Evolutionary conservation across 1,140 invertebrate species (phyloP).

Genomic region (Ips nitidus): DNA sequence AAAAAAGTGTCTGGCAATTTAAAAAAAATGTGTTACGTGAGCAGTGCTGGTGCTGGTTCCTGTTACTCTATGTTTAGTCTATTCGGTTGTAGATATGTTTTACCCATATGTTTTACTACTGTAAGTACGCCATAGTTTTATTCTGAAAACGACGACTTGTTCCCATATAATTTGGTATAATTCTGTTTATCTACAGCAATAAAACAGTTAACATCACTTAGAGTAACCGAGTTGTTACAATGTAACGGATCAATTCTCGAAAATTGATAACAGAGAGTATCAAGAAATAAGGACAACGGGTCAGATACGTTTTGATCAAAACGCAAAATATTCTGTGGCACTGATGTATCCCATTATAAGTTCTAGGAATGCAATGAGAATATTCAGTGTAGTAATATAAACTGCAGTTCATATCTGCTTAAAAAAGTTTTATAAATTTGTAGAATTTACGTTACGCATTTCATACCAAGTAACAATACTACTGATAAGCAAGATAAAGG

Average conservation of each 20-base stretch:
- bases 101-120: slow-evolving; percentile 2
- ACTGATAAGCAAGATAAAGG: too few species aligned
- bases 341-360: too few species aligned
- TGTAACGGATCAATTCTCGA: background rate
- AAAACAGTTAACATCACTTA: background rate
- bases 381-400: too few species aligned
- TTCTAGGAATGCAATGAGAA: too few species aligned
- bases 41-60: background rate
- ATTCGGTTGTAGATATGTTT: slow-evolving; percentile 3
- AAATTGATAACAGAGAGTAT: background rate
- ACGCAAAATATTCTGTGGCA: too few species aligned
- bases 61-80: slow-evolving; percentile 3
- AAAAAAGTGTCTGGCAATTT: background rate
- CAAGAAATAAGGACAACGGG: background rate
- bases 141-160: background rate
- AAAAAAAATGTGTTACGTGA: slow-evolving; percentile 7
- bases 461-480: too few species aligned
- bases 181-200: background rate
- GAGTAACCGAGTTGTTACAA: background rate
- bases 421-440: too few species aligned
- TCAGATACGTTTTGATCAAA: too few species aligned
- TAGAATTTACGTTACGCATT: too few species aligned
- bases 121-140: background rate
- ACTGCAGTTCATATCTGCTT: too few species aligned
- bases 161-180: background rate